Evolutionary conservation across 1,140 invertebrate species (phyloP).

Genomic region (Trinorchestia longiramus): DNA sequence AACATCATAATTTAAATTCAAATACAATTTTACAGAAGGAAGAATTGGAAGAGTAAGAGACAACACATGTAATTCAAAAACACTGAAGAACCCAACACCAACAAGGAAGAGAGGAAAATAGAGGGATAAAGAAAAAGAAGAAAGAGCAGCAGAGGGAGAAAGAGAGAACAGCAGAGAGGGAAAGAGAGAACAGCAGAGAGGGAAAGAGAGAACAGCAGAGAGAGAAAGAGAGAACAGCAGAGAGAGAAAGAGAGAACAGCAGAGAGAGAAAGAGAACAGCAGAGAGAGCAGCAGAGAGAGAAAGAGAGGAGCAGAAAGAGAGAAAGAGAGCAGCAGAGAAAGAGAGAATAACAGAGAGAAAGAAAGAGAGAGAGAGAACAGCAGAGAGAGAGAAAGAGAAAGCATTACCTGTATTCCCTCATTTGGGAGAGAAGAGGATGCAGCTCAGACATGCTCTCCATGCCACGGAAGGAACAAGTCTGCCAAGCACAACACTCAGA

Average conservation of each 20-base stretch:
- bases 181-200: neutral
- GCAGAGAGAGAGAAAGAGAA: constrained; percentile 1
- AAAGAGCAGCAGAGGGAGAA: no score
- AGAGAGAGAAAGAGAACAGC: no score
- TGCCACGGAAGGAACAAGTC: constrained; percentile 53
- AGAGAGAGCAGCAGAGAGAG: no score
- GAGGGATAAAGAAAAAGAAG: no score
- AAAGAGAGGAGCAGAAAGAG: constrained; percentile 30
- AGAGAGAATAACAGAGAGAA: neutral
- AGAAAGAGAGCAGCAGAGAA: no score
- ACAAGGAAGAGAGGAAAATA: neutral
- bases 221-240: constrained; percentile 5
- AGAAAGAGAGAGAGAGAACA: no score
- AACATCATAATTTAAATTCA: neutral
- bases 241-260: neutral
- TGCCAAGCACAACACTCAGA: constrained; percentile 44
- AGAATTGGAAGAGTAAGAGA: neutral
- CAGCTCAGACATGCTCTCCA: constrained; percentile 67
- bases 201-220: no score
- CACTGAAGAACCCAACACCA: neutral
- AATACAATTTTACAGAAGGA: neutral
- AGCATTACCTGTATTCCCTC: constrained; percentile 49
- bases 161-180: neutral
- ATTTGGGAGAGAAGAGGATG: constrained; percentile 61
- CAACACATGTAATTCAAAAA: neutral